phyloP scores from a whole-genome alignment of 2,888 invertebrate species.

The Crematogaster levior region DNA sequence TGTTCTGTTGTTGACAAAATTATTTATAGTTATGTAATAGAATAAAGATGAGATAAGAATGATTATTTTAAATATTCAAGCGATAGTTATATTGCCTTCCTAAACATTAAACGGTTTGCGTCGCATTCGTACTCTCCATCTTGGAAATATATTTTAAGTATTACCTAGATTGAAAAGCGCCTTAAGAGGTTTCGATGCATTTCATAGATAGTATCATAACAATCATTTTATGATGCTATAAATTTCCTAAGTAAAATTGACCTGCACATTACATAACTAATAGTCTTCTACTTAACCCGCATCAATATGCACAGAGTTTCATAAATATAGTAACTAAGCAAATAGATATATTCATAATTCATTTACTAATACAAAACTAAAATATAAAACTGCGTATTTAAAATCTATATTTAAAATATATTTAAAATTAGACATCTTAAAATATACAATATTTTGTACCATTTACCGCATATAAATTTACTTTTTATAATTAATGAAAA shows the following conservation, averaged over 20 bases:
- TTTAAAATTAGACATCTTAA: no score
- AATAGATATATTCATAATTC: neutral
- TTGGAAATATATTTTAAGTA: constrained; percentile 31
- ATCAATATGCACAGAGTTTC: neutral
- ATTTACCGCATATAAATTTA: neutral
- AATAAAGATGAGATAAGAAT: neutral
- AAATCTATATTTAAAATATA: neutral
- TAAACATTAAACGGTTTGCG: neutral
- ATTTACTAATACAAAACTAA: no score
- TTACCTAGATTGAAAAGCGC: constrained; percentile 24
- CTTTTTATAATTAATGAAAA: neutral
- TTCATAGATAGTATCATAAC: constrained; percentile 22
- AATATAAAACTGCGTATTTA: neutral
- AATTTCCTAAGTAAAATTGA: constrained; percentile 35
- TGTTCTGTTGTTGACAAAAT: neutral
- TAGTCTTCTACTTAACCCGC: neutral
- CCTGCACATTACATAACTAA: constrained; percentile 24
- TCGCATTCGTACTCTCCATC: constrained; percentile 31
- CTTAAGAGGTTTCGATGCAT: constrained; percentile 19
- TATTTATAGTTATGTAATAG: no score
- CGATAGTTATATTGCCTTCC: neutral
- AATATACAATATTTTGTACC: neutral
- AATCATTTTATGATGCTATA: constrained; percentile 21
- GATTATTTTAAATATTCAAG: neutral
- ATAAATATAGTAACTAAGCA: neutral